These are phyloP conservation scores for Nasonovia ribisnigri DNA, from an alignment of 2,888 invertebrate genomes.

Conservation along the genomic window DNA sequence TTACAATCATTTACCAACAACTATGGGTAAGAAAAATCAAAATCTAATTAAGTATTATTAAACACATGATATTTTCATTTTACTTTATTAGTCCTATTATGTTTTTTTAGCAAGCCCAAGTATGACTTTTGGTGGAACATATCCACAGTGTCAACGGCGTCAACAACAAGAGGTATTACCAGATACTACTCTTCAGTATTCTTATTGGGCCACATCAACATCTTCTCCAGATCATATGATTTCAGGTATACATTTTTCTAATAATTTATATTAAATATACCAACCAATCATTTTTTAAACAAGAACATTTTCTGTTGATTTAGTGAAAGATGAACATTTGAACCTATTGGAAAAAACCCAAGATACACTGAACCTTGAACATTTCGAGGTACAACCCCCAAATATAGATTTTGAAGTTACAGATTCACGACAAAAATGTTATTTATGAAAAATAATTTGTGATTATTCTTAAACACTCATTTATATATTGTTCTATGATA, in stretches of 20 bases:
- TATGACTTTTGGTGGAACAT: conserved; percentile 49
- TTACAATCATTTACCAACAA: conserved; percentile 68
- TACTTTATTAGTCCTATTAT: background rate
- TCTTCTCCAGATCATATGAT: conserved; percentile 62
- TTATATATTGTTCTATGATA: conserved; percentile 39
- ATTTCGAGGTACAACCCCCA: conserved; percentile 53
- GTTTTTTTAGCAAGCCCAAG: conserved; percentile 45
- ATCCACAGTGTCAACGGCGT: conserved; percentile 57
- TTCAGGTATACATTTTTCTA: conserved; percentile 31
- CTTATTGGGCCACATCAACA: conserved; percentile 60
- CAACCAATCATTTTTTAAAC: background rate
- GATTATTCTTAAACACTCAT: background rate
- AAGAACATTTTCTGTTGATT: conserved; percentile 3
- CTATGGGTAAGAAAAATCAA: conserved; percentile 55
- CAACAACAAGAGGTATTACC: conserved; percentile 57
- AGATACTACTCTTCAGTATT: conserved; percentile 57
- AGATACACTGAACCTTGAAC: conserved; percentile 57
- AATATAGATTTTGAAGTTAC: conserved; percentile 58
- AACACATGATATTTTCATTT: background rate
- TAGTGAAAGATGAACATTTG: conserved; percentile 61
- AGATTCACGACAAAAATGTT: conserved; percentile 63
- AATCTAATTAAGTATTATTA: background rate
- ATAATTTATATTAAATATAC: background rate
- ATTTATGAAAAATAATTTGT: conserved; percentile 41
- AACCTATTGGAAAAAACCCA: conserved; percentile 56